These are phyloP conservation scores for Cephalopachus bancanus DNA, from an alignment of 2,797 vertebrate species.

Conservation along the genomic window DNA sequence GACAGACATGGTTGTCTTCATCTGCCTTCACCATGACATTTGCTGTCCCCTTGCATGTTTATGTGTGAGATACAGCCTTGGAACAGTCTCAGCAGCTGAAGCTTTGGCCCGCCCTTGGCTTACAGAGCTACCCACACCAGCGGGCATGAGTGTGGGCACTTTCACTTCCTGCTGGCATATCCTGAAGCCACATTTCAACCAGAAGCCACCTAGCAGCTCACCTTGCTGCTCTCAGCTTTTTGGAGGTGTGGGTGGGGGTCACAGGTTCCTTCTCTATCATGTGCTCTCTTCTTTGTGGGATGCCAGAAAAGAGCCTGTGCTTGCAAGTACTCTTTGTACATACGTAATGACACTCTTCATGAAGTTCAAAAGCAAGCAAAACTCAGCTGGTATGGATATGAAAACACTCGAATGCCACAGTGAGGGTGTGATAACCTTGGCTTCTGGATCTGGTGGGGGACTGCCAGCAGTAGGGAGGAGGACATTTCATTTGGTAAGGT, in stretches of 20 bases:
- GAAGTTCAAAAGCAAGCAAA: neutral
- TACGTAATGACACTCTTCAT: accelerated
- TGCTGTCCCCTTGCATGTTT: slow-evolving; percentile 38
- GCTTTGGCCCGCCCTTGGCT: neutral
- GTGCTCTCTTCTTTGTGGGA: neutral
- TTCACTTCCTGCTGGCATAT: neutral
- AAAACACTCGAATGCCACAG: too few relatives aligned
- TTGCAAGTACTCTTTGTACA: neutral
- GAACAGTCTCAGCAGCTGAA: neutral
- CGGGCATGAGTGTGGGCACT: accelerated
- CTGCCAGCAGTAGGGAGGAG: neutral
- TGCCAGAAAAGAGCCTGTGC: neutral
- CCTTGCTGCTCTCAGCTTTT: neutral
- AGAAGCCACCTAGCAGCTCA: accelerated
- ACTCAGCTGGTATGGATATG: too few relatives aligned
- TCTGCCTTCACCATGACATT: slow-evolving; percentile 61
- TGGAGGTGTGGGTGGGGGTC: too few relatives aligned
- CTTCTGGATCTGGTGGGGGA: accelerated
- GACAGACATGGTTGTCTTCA: slow-evolving; percentile 55
- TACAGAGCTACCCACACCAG: neutral
- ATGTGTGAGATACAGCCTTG: neutral
- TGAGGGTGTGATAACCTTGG: accelerated
- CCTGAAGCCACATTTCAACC: neutral
- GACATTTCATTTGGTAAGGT: accelerated
- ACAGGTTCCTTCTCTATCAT: neutral